phyloP scores from a whole-genome alignment of 2,888 invertebrate species.

The Dryococelus australis region DNA sequence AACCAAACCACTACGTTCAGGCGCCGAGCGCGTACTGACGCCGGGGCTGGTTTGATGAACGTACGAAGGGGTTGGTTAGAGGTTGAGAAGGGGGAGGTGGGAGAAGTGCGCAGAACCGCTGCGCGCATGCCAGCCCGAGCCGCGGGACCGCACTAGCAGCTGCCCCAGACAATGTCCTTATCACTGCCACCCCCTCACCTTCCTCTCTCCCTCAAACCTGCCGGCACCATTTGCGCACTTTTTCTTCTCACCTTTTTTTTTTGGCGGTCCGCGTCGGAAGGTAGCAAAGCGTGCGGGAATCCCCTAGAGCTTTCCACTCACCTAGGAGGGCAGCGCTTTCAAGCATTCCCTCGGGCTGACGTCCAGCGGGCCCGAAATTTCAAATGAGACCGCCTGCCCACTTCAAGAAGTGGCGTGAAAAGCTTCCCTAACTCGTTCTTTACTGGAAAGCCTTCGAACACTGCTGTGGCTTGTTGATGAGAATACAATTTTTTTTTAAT shows the following conservation, averaged over 20 bases:
- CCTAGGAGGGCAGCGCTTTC: too few species aligned
- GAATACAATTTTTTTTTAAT: too few species aligned
- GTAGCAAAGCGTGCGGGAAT: neutral
- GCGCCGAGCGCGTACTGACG: neutral
- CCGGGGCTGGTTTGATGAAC: too few species aligned
- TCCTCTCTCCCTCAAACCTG: neutral
- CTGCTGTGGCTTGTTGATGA: too few species aligned
- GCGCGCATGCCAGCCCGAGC: neutral
- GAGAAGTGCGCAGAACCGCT: neutral
- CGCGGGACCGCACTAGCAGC: neutral
- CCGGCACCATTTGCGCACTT: neutral
- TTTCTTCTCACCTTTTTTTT: neutral
- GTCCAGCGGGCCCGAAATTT: too few species aligned
- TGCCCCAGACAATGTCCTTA: constrained; percentile 11
- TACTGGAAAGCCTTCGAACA: too few species aligned
- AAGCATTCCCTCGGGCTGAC: too few species aligned
- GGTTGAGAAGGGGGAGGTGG: neutral
- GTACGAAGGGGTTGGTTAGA: too few species aligned
- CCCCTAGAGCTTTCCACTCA: too few species aligned
- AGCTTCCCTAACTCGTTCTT: too few species aligned
- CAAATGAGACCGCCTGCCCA: too few species aligned
- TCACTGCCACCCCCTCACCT: neutral
- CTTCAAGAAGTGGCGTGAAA: too few species aligned
- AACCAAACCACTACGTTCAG: neutral
- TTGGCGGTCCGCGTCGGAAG: neutral